Evolutionary conservation across 2,113 vertebrate genomes (phyloP).

Genomic region (Gallinago jamesoni): DNA sequence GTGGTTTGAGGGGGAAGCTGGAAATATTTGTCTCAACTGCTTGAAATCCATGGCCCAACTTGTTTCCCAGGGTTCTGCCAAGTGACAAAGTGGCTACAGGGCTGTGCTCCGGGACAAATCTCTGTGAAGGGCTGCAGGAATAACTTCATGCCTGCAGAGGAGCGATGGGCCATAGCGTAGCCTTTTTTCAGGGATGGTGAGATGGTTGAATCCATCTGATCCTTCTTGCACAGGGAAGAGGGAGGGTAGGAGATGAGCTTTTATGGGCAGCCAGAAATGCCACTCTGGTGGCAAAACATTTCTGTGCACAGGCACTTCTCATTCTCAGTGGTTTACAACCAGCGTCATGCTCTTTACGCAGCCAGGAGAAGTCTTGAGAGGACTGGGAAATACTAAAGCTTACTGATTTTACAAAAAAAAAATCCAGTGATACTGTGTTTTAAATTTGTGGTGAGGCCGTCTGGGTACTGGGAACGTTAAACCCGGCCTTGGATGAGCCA

Average conservation of each 20-base stretch:
- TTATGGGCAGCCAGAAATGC: not conserved
- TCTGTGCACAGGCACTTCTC: not conserved
- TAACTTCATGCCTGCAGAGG: not conserved
- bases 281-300: not conserved
- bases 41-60: not conserved
- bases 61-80: not conserved
- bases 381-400: not conserved
- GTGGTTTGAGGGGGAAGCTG: not conserved
- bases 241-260: not conserved
- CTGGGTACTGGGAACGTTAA: not conserved
- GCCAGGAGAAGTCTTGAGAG: not conserved
- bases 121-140: not conserved
- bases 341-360: not conserved
- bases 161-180: not conserved
- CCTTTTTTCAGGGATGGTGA: not conserved
- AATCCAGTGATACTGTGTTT: not conserved
- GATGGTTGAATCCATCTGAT: not conserved
- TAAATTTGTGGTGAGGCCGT: not conserved
- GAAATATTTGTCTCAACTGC: not conserved
- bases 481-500: not conserved
- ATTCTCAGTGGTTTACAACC: not conserved
- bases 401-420: not conserved
- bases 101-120: not conserved
- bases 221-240: not conserved
- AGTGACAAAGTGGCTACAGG: not conserved